These are phyloP conservation scores for Mormyrops attenuatus DNA, from an alignment of 2,797 vertebrate genomes.

Conservation along the genomic window DNA sequence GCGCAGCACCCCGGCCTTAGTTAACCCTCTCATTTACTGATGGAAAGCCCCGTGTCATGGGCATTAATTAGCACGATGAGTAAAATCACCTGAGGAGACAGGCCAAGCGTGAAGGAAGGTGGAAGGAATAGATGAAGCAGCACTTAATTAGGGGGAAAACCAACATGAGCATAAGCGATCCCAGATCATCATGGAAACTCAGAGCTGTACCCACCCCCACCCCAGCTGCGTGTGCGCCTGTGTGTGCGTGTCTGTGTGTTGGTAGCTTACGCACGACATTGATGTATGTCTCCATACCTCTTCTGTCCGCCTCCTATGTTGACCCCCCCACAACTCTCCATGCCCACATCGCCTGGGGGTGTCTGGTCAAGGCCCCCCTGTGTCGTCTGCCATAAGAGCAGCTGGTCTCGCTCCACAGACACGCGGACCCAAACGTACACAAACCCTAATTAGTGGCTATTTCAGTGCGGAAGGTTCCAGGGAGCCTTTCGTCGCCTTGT, in stretches of 20 bases:
- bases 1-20: neutral
- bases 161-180: neutral
- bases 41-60: neutral
- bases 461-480: neutral
- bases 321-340: neutral
- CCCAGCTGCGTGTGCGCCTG: neutral
- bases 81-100: neutral
- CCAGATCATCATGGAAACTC: neutral
- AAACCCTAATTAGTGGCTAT: neutral
- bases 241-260: neutral
- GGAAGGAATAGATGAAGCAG: neutral
- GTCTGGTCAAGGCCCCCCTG: neutral
- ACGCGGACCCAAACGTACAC: neutral
- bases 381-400: neutral
- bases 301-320: neutral
- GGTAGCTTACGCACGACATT: neutral
- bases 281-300: neutral
- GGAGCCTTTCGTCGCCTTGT: neutral
- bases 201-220: neutral
- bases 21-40: conserved; percentile 1
- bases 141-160: neutral
- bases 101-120: neutral
- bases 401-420: neutral
- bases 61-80: neutral
- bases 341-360: neutral